Percentiles rank a stretch among this genome's conserved stretches.
phyloP scores from a whole-genome alignment of 1,140 invertebrate genomes.

The Diachasmimorpha longicaudata region DNA sequence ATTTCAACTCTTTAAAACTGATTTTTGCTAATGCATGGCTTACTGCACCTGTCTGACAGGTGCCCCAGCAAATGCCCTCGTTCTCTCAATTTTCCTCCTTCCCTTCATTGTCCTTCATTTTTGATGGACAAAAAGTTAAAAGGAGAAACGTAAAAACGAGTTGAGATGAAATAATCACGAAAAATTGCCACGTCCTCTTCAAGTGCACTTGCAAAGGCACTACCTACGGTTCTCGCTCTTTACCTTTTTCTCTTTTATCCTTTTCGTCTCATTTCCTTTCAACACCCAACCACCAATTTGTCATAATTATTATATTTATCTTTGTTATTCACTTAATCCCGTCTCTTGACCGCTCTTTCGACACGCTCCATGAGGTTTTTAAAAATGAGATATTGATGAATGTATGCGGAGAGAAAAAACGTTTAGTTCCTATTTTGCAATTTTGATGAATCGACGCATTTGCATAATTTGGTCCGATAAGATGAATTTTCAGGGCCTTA shows the following conservation, averaged over 20 bases:
- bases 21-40: not conserved
- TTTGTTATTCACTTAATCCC: conserved; percentile 56
- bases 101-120: not conserved
- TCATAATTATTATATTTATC: conserved; percentile 60
- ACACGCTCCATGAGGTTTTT: not conserved
- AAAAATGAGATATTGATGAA: not conserved
- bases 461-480: not conserved
- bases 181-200: not conserved
- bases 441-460: not conserved
- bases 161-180: not conserved
- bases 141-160: not conserved
- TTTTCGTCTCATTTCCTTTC: conserved; percentile 11
- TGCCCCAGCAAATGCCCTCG: not conserved
- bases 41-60: conserved; percentile 1
- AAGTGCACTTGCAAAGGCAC: not conserved
- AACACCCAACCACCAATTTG: conserved; percentile 8
- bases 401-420: not conserved
- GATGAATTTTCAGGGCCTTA: not conserved
- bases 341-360: conserved; percentile 28
- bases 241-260: not conserved
- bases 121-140: not conserved
- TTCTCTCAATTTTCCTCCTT: not conserved
- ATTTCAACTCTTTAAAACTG: not conserved
- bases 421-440: not conserved
- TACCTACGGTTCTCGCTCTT: not conserved